These are phyloP conservation scores for Anolis carolinensis DNA, from an alignment of 2,113 vertebrate species.

Conservation along the genomic window DNA sequence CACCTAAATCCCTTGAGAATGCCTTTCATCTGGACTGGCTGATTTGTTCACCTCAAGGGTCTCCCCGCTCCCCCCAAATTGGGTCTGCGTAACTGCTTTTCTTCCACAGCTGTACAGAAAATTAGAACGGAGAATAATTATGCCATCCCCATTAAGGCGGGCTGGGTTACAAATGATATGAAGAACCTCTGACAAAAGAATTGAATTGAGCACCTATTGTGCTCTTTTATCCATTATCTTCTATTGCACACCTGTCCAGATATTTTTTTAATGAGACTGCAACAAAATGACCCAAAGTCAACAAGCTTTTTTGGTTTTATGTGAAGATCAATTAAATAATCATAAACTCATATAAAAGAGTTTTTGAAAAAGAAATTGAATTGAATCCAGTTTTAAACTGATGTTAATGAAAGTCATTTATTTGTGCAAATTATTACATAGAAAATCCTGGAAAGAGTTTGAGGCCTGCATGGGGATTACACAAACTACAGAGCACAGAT, in stretches of 20 bases:
- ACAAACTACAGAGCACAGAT: no score
- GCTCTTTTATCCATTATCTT: background rate
- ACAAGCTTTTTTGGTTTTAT: background rate
- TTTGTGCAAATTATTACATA: no score
- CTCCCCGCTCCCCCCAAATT: background rate
- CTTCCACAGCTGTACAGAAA: background rate
- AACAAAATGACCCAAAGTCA: background rate
- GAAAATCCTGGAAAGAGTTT: no score
- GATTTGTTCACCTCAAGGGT: background rate
- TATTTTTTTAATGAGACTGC: background rate
- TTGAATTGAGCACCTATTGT: background rate
- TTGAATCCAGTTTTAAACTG: no score
- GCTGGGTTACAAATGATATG: conserved; percentile 15
- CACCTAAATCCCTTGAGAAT: conserved; percentile 15
- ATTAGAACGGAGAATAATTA: conserved; percentile 12
- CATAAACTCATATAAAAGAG: background rate
- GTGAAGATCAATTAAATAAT: background rate
- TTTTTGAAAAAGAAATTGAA: background rate
- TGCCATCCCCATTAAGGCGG: background rate
- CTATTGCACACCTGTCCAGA: conserved; percentile 6
- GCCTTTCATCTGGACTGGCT: conserved; percentile 19
- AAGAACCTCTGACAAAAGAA: conserved; percentile 4
- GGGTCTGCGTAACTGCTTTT: conserved; percentile 9
- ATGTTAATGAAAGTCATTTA: no score
- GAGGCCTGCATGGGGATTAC: no score